Evolutionary conservation across 2,888 invertebrate genomes (phyloP), one percentile per base, ranked within the genome.

Genomic region (Orthosia gracilis): DNA sequence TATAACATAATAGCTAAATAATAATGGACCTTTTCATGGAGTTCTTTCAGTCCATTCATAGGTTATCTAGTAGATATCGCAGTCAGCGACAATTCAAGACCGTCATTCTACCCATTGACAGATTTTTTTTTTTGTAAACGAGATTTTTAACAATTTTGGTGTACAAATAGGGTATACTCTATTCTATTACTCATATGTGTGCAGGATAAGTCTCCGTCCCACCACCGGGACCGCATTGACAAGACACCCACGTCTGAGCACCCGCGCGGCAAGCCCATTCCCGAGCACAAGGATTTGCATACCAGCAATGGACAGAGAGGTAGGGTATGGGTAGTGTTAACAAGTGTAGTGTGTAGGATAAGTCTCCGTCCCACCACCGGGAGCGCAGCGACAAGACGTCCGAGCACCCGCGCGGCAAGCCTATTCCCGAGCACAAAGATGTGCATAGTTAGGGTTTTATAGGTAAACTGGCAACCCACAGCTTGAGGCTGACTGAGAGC

Each of bases 321-420:
- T 86, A 59, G 9, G 18, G 18, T 23, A n/a, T 67, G 17, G 9
- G 15, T 21, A 17, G 11, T 21, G 17, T n/a, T 45, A 31, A 31
- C 13, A 13, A 21, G 13, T n/a, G 21, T 54, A n/a, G 4, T 31
- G 1, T 55, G 4, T 70, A 95, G 94, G 95, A 95, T 0, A 95
- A 94, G 73, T 94, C 92, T 0, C 92, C 92, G 0, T 89, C 89
- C 90, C n/a, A 92, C 55, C 75, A 76, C 3, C 89, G 87, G 18
- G 92, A 93, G 12, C 89, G 82, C 0, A 77, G 84, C 1, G 94
- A 93, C 58, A 91, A 86, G 68, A 82, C 94, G 0, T 61, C 61
- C 1, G 87, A 89, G 3, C 93, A 94, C 3, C 45, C 72, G 18
- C 80, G 71, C 18, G 85, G 82, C 5, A 91, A 85, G 45, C 77